Evolutionary conservation across 2,113 vertebrate genomes (phyloP).

Genomic region (Onychorhynchus coronatus): DNA sequence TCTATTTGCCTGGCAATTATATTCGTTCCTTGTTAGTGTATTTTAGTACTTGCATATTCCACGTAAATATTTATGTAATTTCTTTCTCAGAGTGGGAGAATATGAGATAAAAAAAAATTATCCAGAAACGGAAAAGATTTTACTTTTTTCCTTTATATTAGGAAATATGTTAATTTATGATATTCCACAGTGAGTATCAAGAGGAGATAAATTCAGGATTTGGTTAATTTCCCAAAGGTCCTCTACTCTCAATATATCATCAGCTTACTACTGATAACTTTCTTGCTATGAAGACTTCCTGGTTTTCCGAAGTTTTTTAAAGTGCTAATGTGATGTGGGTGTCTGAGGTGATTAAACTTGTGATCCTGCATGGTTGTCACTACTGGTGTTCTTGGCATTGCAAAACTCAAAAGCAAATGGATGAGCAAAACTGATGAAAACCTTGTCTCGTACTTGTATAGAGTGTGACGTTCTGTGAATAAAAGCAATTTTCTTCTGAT

Average conservation of each 20-base stretch:
- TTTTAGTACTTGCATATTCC: not conserved
- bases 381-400: not conserved
- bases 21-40: not conserved
- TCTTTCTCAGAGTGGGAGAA: not conserved
- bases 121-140: not conserved
- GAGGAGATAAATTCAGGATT: not conserved
- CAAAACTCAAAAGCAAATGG: not conserved
- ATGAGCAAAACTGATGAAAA: not conserved
- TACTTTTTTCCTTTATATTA: not conserved
- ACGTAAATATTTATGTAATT: not conserved
- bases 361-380: not conserved
- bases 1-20: not conserved
- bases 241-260: not conserved
- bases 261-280: not conserved
- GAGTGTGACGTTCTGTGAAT: not conserved
- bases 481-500: constrained; percentile 18
- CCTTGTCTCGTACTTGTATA: not conserved
- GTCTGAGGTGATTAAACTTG: not conserved
- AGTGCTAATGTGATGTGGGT: not conserved
- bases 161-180: not conserved
- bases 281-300: not conserved
- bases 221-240: not conserved
- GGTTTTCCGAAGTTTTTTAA: not conserved
- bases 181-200: not conserved
- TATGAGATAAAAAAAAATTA: not conserved